Evolutionary conservation across 1,140 invertebrate species (phyloP).

Genomic region (Elymnias hypermnestra): DNA sequence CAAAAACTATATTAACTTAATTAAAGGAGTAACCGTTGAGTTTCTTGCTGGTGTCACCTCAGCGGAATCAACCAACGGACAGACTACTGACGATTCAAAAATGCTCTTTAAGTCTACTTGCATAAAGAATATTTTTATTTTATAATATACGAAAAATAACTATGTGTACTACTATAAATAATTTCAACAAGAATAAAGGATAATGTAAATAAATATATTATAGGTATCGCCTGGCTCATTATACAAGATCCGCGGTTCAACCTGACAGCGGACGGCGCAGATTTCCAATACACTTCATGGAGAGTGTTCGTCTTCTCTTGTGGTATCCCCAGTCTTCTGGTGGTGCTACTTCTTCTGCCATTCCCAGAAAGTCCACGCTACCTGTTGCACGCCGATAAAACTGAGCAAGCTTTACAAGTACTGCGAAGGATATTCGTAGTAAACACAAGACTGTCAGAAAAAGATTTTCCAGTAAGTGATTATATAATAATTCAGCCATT

Average conservation of each 20-base stretch:
- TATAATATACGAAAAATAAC: no score
- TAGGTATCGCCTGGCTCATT: conserved; percentile 75
- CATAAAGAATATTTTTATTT: no score
- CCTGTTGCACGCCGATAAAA: conserved; percentile 69
- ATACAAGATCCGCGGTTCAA: conserved; percentile 66
- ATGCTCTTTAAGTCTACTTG: no score
- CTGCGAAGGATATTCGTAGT: conserved; percentile 75
- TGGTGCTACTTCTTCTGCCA: conserved; percentile 79
- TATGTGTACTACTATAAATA: no score
- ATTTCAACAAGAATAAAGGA: no score
- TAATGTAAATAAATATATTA: conserved; percentile 31
- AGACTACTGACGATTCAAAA: no score
- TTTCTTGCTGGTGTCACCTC: no score
- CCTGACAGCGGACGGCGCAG: conserved; percentile 36
- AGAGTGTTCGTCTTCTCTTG: conserved; percentile 83
- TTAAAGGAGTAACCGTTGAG: no score
- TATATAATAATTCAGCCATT: not conserved
- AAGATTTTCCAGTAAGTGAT: conserved; percentile 74
- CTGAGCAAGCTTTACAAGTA: conserved; percentile 71
- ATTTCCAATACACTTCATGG: conserved; percentile 81
- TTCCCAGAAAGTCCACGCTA: conserved; percentile 86
- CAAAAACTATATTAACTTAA: no score
- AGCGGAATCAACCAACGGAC: no score
- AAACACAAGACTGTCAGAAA: conserved; percentile 70
- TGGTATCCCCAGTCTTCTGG: conserved; percentile 81